Evolutionary conservation across 2,797 vertebrate genomes (phyloP), one percentile per base, ranked within the genome.

Genomic region (Sebastes umbrosus): DNA sequence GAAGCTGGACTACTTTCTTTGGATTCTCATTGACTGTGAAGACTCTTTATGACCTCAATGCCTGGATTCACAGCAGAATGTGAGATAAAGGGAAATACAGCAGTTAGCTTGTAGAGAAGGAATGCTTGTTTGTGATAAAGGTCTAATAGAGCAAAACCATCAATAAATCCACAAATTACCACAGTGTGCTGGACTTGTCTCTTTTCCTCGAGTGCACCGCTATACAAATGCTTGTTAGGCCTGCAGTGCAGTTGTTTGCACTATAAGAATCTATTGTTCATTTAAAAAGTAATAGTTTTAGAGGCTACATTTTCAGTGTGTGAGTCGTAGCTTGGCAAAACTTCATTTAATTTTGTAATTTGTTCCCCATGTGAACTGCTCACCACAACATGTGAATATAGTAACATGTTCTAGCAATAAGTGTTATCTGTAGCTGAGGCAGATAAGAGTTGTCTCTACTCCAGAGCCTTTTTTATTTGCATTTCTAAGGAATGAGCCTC

Each of bases 101-200:
- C 71, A 66, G 77, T 78, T 67, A 22, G 69, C 54, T 52, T 24
- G 43, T 34, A 74, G 58, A 82, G 77, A 83, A 82, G 64, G 13
- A 57, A 20, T 78, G 22, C 50, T 59, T 7, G 4, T 27, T 46
- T 55, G 64, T 25, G 72, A 82, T 80, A 60, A 55, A 13, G 39
- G n/a, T 31, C 7, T 69, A 31, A 69, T 31, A 36, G 52, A 71
- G 67, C 0, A 70, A 75, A 75, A 69, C 12, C 8, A 22, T 76
- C 62, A 66, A 18, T 74, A 73, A 69, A 65, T 77, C 36, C 58
- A 65, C 32, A 68, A 64, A 59, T 63, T 12, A 27, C 32, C 59
- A 9, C n/a, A 36, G 16, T 13, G 13, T 54, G 31, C 58, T 20
- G 6, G 10, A 8, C 4, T 46, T 29, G 5, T 58, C 3, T 32